Percentiles rank a stretch among this genome's conserved stretches.
Conservation (phyloP, 2,888 invertebrate genomes). For the Tridacna crocea region DNA sequence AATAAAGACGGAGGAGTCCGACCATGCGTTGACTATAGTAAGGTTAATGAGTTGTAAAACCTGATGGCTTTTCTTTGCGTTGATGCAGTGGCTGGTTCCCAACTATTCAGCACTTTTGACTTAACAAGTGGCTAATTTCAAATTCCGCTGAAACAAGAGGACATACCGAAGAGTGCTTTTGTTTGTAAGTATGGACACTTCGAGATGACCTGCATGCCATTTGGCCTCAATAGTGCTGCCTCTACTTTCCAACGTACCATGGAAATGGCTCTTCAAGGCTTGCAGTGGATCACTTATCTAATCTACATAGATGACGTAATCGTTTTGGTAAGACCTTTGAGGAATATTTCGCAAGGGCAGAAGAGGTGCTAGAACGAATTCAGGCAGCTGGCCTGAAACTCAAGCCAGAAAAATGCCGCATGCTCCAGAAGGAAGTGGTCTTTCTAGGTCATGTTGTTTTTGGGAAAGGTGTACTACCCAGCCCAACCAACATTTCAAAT, state of each 20-base stretch:
- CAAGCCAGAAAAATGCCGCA: conserved; percentile 45
- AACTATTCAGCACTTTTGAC: conserved; percentile 10
- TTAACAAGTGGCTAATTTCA: conserved; percentile 23
- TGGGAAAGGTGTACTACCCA: conserved; percentile 2
- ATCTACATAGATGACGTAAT: conserved; percentile 51
- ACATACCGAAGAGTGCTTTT: conserved; percentile 21
- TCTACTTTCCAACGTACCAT: conserved; percentile 26
- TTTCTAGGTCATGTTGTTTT: conserved; percentile 43
- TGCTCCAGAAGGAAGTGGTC: conserved; percentile 47
- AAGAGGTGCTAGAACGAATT: conserved; percentile 34
- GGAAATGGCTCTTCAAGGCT: conserved; percentile 39
- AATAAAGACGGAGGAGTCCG: conserved; percentile 5
- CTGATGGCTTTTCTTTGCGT: conserved; percentile 10
- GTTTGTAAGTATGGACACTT: conserved; percentile 13
- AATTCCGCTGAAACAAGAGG: conserved; percentile 32
- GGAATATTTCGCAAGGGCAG: conserved; percentile 37
- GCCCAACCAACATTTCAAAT: conserved; percentile 27
- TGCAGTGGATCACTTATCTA: conserved; percentile 49
- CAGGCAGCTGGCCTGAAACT: conserved; percentile 33
- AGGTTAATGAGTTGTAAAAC: conserved; percentile 13
- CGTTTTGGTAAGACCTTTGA: conserved; percentile 31
- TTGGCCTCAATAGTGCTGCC: conserved; percentile 6
- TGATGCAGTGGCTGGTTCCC: conserved; percentile 14
- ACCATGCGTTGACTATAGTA: conserved; percentile 17
- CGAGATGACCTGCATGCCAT: conserved; percentile 19